Percentiles rank a stretch among this genome's conserved stretches.
phyloP scores from a whole-genome alignment of 2,113 vertebrate genomes.

The Microtus ochrogaster region DNA sequence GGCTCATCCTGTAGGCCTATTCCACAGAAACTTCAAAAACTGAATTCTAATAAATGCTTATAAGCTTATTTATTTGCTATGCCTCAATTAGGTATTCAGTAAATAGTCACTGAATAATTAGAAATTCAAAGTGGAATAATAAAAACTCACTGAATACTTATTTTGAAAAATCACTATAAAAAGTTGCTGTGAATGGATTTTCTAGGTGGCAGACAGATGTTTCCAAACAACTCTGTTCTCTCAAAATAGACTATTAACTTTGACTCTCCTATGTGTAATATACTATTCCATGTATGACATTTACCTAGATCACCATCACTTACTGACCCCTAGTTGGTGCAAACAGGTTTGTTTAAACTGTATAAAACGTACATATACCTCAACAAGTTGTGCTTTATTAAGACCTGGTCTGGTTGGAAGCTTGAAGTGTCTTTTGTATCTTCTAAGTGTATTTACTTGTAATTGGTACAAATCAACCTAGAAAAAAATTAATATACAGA shows the following conservation, averaged over 20 bases:
- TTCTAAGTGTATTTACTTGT: conserved; percentile 92
- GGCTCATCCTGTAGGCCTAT: neutral
- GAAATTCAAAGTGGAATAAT: conserved; percentile 49
- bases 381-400: conserved; percentile 93
- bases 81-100: conserved; percentile 40
- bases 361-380: conserved; percentile 86
- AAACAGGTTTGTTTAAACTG: conserved; percentile 44
- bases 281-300: neutral
- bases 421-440: conserved; percentile 93
- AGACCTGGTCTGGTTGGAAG: conserved; percentile 91
- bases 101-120: conserved; percentile 29
- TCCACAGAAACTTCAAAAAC: conserved; percentile 43
- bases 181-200: neutral
- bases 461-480: conserved; percentile 92
- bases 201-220: conserved; percentile 28
- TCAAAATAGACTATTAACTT: conserved; percentile 29
- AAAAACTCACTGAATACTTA: conserved; percentile 36
- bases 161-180: neutral
- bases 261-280: conserved; percentile 14
- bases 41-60: conserved; percentile 29
- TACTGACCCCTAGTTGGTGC: conserved; percentile 9
- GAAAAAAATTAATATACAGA: conserved; percentile 76
- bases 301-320: conserved; percentile 54
- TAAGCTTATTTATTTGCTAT: conserved; percentile 46
- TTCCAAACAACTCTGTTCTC: conserved; percentile 48